Evolutionary conservation across 1,140 invertebrate species (phyloP).

Genomic region (Acromyrmex echinatior): DNA sequence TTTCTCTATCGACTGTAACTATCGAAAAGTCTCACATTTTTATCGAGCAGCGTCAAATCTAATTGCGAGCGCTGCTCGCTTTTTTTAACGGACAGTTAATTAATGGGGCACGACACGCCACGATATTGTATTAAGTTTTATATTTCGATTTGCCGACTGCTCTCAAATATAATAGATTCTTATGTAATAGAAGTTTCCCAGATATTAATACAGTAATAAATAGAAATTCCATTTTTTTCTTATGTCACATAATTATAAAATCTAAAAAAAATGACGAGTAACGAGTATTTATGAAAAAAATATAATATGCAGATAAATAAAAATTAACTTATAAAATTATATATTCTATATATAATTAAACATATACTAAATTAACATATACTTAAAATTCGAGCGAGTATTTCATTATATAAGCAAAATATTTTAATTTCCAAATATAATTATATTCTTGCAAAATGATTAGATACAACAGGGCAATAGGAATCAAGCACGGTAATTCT

Average conservation of each 20-base stretch:
- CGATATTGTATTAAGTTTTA: conserved; percentile 53
- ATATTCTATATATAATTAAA: no score
- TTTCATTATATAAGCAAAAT: background rate
- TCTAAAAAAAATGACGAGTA: background rate
- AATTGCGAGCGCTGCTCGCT: conserved; percentile 20
- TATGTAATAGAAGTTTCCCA: background rate
- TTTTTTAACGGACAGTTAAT: conserved; percentile 43
- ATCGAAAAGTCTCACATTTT: conserved; percentile 47
- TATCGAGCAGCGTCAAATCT: conserved; percentile 25
- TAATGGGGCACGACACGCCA: conserved; percentile 12
- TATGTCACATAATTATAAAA: background rate
- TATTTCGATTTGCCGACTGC: conserved; percentile 9
- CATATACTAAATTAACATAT: background rate
- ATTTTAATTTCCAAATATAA: conserved; percentile 16
- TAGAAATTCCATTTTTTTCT: background rate
- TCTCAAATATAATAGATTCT: conserved; percentile 21
- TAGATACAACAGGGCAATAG: no score
- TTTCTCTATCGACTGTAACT: conserved; percentile 28
- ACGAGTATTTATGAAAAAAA: background rate
- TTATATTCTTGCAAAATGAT: background rate
- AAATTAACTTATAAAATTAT: conserved; percentile 1
- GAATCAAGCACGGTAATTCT: no score
- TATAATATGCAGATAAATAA: background rate
- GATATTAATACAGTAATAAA: conserved; percentile 3
- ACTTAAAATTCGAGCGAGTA: conserved; percentile 3